phyloP scores from a whole-genome alignment of 2,797 vertebrate species.

The Pseudopleuronectes americanus region DNA sequence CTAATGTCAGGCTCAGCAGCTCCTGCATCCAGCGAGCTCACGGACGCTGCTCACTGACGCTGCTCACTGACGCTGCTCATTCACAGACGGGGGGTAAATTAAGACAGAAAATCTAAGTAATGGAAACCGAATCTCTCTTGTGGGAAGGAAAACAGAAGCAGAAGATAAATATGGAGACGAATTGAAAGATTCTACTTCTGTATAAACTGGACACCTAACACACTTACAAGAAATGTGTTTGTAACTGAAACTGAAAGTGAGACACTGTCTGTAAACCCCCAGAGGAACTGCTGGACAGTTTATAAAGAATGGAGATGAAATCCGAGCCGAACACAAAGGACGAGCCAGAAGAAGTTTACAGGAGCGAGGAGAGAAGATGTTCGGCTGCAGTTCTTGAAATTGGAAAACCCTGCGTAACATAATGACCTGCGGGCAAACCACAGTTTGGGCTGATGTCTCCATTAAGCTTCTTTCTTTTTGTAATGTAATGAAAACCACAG shows the following conservation, averaged over 20 bases:
- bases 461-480: neutral
- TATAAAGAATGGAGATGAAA: neutral
- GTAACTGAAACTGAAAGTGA: conserved; percentile 5
- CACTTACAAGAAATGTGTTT: neutral
- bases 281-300: neutral
- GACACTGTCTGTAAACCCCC: neutral
- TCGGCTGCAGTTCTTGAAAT: conserved; percentile 2
- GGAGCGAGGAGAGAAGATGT: neutral
- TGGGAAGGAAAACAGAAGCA: conserved; percentile 1
- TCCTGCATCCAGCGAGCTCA: conserved; percentile 42
- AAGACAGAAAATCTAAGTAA: neutral
- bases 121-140: conserved; percentile 3
- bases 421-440: conserved; percentile 9
- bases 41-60: conserved; percentile 36
- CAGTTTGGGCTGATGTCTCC: conserved; percentile 6
- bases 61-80: conserved; percentile 49
- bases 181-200: neutral
- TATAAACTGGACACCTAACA: neutral
- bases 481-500: conserved; percentile 10
- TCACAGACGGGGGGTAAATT: conserved; percentile 1
- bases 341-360: neutral
- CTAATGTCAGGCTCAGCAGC: conserved; percentile 65
- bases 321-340: neutral
- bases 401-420: neutral
- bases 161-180: neutral